Base-by-base conservation (phyloP, 1,140 invertebrate species). In the Vollenhovia emeryi region DNA sequence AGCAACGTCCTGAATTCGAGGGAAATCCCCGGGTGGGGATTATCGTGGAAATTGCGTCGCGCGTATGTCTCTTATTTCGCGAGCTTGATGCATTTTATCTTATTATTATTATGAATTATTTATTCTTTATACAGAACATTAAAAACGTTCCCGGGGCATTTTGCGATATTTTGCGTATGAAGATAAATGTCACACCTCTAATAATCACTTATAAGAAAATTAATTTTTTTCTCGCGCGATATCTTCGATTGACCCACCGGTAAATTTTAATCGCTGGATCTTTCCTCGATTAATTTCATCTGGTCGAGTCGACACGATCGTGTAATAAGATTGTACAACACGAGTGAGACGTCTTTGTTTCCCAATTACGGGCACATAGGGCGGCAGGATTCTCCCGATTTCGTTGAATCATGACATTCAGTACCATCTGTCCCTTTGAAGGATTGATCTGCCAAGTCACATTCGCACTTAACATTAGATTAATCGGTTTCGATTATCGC, bases 401-500 rank as follows among this genome's bases (percentile, higher is more conserved):
- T 50, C 21, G 62, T 24, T 60, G 45, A 87, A 60, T 90, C 86
- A 85, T n/a, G 9, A 11, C 59, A 60, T 73, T 5, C 33, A 24
- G 9, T 27, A 80, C 86, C 86, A 89, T 89, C 80, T 89, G 86
- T 83, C 13, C 78, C 59, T 75, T 66, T 45, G 59, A 71, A 52
- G 33, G 21, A 84, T 84, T 86, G 80, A 80, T 82, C 40, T 15
- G 21, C 15, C 48, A 24, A 71, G 57, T 83, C 43, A 30, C 36
- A 62, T 80, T 21, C 74, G n/a, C 62, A 62, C 52, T 82, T 75
- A 57, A 86, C 68, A 43, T 68, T 40, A 18, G 45, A 82, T 87
- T 90, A 92, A 92, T 87, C 59, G 18, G 33, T 45, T 87, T 82
- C 75, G 50, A 75, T 86, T 69, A 84, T 36, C 2, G 5, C 43